These are phyloP conservation scores for Isoperla grammatica DNA, from an alignment of 2,888 invertebrate genomes.

Conservation along the genomic window DNA sequence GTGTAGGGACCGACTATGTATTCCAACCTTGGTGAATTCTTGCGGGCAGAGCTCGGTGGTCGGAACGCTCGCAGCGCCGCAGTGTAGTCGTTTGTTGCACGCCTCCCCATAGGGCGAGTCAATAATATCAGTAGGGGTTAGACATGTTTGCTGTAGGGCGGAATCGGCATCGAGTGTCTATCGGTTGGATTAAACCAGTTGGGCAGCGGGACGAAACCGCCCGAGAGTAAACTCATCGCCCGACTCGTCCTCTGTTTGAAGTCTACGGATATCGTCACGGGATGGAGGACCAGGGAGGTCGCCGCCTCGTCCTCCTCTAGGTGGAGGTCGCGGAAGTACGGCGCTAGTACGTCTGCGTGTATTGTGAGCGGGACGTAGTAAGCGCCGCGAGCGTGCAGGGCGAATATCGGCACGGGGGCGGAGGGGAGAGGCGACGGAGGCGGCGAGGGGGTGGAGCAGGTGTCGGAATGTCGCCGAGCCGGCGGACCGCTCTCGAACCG, in stretches of 20 bases:
- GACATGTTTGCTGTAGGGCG: no score
- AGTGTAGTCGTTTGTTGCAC: no score
- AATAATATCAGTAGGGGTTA: no score
- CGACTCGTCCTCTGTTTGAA: conserved; percentile 49
- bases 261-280: conserved; percentile 86
- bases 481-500: conserved; percentile 19
- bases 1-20: no score
- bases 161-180: no score
- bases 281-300: conserved; percentile 64
- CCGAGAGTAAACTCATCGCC: no score
- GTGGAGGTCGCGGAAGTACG: conserved; percentile 54
- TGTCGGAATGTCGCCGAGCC: conserved; percentile 23
- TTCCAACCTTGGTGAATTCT: no score
- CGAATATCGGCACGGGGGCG: conserved; percentile 75
- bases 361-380: conserved; percentile 85
- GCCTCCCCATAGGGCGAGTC: no score
- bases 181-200: no score
- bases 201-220: no score
- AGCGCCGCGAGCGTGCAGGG: conserved; percentile 79
- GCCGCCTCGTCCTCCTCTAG: conserved; percentile 45
- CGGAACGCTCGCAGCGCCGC: no score
- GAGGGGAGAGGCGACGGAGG: conserved; percentile 6
- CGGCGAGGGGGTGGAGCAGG: conserved; percentile 23
- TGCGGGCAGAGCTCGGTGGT: no score
- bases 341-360: conserved; percentile 65